Base-by-base conservation (phyloP, 2,113 vertebrate species). In the Phyllostomus hastatus region DNA sequence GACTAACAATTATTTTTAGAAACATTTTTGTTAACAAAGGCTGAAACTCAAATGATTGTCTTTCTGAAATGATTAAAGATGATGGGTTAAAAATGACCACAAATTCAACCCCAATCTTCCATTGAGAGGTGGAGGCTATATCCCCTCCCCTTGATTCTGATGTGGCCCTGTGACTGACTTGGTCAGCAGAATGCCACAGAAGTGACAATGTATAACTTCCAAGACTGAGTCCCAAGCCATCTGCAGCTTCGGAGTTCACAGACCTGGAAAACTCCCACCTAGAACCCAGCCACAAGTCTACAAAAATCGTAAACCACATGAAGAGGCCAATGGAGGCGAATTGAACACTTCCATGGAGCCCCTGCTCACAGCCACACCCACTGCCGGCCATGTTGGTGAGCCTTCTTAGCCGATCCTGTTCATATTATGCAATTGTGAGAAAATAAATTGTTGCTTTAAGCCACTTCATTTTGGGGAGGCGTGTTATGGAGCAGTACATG, bases 1-100 rank as follows among this genome's bases (percentile, higher is more conserved):
- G 31, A 80, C n/a, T 78, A 67, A 80, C 70, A 24, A 76, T 76
- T 73, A 81, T 69, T 90, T 94, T 95, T 88, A 94, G 70, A 91
- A 93, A 84, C 70, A 79, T 76, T 96, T 94, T 95, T 84, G 90
- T 59, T 61, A 89, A 52, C 38, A 76, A 94, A 26, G 12, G 16
- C 84, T 94, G 88, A 95, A 88, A 54, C 92, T 50, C 79, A 92
- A 81, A 80, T 79, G 15, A 92, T 61, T 73, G 41, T 16, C 50
- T 80, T 87, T 84, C 70, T 80, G 48, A 92, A 43, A 35, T 72
- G 50, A 88, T 85, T 91, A 52, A 86, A 87, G 70, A 46, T 81
- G 66, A 81, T 72, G 61, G n/a, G 7, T 38, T 80, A 80, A 76
- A 85, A 20, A 81, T 43, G 64, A 52, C n/a, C 67, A 46, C 24